Base-by-base conservation (phyloP, 2,113 vertebrate genomes). In the Brachyistius frenatus region DNA sequence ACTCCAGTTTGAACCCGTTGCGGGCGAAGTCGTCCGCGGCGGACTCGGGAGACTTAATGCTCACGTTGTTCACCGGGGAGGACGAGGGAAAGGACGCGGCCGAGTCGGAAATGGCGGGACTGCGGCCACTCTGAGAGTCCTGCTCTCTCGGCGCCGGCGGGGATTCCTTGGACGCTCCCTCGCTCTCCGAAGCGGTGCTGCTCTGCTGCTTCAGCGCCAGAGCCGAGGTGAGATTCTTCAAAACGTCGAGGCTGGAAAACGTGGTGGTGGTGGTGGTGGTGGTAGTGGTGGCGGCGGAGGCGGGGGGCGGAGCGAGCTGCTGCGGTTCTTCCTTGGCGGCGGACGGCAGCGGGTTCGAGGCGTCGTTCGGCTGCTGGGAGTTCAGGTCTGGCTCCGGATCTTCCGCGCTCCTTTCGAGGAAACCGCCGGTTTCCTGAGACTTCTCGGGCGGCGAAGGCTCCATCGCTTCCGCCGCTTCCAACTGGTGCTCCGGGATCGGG, bases 121-220 rank as follows among this genome's bases (percentile, higher is more conserved):
- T 99, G 9, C 93, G 86, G 65, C 95, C 95, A 0, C 95, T 97
- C 49, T 93, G 95, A 62, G 94, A 96, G 23, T 98, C 98, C 50
- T 91, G 89, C 50, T 98, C 97, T 9, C 94, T 94, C 0, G 78
- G 53, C 68, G 92, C 88, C 0, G 94, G 94, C 1, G 90, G 92
- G 0, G 91, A 96, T 47, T 98, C 97, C 54, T 97, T 98, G 6
- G 95, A 92, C 52, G 95, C 83, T 7, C 93, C 91, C 16, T 99
- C 98, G 0, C 96, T 96, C 84, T 99, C 97, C 1, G 95, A 97
- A 9, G 96, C 93, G 3, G 95, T 92, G 81, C 98, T 97, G 76
- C 91, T 96, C 88, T 99, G 97, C 23, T 95, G 91, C 65, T 97
- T 97, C 83, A 99, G 78, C 46, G 80, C 94, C 52, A 96, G 86